A percentile compares a stretch with the other conserved stretches of the same genome.
Evolutionary conservation across 2,888 invertebrate genomes (phyloP).

Genomic region (Pecten maximus): DNA sequence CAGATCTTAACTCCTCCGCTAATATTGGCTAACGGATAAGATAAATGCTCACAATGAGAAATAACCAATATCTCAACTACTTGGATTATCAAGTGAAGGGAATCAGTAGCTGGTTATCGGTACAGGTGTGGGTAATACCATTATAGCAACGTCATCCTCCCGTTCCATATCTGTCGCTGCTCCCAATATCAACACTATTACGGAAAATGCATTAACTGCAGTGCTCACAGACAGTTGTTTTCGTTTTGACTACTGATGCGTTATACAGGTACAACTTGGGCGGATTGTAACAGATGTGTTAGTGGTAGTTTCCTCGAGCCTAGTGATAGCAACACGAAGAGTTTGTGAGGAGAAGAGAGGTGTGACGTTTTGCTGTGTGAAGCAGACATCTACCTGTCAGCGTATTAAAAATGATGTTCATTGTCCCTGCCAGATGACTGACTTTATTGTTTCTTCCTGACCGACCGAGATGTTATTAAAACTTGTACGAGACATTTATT

Average conservation of each 20-base stretch:
- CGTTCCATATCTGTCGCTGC: background rate
- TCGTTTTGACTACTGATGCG: background rate
- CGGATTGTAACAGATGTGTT: conserved; percentile 10
- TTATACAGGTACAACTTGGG: background rate
- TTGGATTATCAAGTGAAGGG: conserved; percentile 16
- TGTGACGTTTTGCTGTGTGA: conserved; percentile 3
- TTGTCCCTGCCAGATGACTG: background rate
- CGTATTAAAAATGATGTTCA: conserved; percentile 16
- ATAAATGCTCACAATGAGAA: background rate
- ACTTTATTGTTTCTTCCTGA: conserved; percentile 15
- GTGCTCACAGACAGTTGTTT: background rate
- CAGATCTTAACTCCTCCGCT: conserved; percentile 14
- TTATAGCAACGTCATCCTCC: background rate
- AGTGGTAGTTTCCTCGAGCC: background rate
- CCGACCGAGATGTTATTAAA: conserved; percentile 19
- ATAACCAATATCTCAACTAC: conserved; percentile 22
- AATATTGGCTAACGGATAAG: conserved; percentile 29
- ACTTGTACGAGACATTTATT: conserved; percentile 19
- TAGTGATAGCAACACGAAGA: background rate
- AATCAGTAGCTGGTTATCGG: background rate
- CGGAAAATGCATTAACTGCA: conserved; percentile 7
- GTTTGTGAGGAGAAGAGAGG: background rate
- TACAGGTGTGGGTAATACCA: conserved; percentile 11
- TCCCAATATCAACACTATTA: background rate
- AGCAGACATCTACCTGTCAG: conserved; percentile 15